Base-by-base conservation (phyloP, 2,797 vertebrate species). In the Bradypodion pumilum region DNA sequence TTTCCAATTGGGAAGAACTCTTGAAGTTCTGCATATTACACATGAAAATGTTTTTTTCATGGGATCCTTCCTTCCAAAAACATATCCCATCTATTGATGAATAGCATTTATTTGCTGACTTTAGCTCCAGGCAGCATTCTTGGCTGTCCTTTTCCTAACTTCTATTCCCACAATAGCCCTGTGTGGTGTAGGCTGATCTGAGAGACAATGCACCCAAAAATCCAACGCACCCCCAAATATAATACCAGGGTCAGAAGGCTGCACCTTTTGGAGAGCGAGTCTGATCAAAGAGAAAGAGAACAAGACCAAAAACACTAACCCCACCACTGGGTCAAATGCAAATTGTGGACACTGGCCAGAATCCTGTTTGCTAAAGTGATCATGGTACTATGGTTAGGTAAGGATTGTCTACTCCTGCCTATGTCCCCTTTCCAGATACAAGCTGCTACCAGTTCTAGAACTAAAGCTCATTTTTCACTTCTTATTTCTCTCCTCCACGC, bases 1-100 rank as follows among this genome's bases (percentile, higher is more conserved):
- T 87, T 87, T 91, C 83, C 74, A 81, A 86, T 73, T 27, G 5
- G 49, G 76, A 88, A 80, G 69, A 69, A 60, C 74, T 1, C 66
- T 70, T 0, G 0, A 59, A 65, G 49, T 74, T 86, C 42, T 80
- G 80, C 84, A 68, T 80, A 78, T 25, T 32, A 80, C 65, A 89
- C n/a, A n/a, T n/a, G n/a, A n/a, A n/a, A n/a, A n/a, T n/a, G n/a
- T n/a, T n/a, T n/a, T n/a, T 87, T 85, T 86, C 86, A 49, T 60
- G 9, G 25, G 16, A 23, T 88, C 89, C 66, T 59, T 85, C 78
- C 80, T 42, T 85, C 52, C 0, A 0, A 12, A 21, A 82, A 52
- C 63, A 56, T 68, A 80, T 9, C 44, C 75, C 60, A 29, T 42
- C 40, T 42, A 40, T 7, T 5, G 40, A 42, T 23, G 23, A 70